phyloP scores from a whole-genome alignment of 2,113 vertebrate species.

The Hipposideros armiger region DNA sequence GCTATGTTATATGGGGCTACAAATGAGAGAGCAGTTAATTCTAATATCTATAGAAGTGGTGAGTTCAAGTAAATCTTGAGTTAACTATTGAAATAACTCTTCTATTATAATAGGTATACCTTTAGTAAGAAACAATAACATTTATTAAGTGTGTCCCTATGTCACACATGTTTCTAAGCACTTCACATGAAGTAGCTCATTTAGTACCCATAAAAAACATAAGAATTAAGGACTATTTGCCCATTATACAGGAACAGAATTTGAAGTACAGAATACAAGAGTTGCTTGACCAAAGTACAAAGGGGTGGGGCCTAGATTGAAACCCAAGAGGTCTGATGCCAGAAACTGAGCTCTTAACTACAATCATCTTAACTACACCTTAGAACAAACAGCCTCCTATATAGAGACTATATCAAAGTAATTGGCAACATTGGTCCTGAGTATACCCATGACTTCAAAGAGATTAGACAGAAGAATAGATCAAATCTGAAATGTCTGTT shows the following conservation, averaged over 20 bases:
- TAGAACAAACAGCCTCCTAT: not conserved
- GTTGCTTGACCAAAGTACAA: not conserved
- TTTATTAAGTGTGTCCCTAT: not conserved
- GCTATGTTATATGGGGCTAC: not conserved
- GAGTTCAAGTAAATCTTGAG: not conserved
- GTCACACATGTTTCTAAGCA: not conserved
- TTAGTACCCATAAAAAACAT: not conserved
- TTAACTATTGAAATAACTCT: not conserved
- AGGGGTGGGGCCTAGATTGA: accelerated
- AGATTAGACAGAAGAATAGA: not conserved
- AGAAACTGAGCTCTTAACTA: not conserved
- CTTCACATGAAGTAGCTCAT: not conserved
- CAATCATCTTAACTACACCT: not conserved
- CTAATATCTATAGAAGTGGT: not conserved
- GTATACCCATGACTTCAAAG: not conserved
- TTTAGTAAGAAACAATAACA: not conserved
- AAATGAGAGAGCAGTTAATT: not conserved
- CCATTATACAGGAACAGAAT: not conserved
- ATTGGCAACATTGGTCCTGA: not conserved
- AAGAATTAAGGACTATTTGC: not conserved
- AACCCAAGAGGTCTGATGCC: not conserved
- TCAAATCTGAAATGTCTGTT: not conserved
- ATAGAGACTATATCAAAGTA: not conserved
- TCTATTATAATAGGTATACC: not conserved
- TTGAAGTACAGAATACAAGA: not conserved